Base-by-base conservation (phyloP, 1,140 invertebrate genomes). In the Pygmarrhopalites habei region DNA sequence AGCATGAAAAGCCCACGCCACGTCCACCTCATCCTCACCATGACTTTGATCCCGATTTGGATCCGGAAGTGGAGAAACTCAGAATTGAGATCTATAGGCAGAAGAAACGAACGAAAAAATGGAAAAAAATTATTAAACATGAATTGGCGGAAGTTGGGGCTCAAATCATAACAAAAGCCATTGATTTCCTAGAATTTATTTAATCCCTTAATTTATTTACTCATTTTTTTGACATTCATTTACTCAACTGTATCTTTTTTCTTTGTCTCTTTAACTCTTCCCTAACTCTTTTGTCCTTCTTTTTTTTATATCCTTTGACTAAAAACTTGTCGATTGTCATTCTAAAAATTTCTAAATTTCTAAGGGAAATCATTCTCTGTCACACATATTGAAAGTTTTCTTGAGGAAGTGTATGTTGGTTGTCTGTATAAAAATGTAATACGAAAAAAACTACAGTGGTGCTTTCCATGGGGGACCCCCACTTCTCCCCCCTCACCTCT, bases 81-180 rank as follows among this genome's bases (percentile, higher is more conserved):
- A 47, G 69, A 29, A 59, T 68, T 25, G 69, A 70, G 32, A 51
- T 70, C 17, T 70, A 65, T 63, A 64, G 62, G 32, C 60, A 56
- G 47, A 52, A 47, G 10, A 57, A 56, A 43, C 46, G 69, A 46
- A 62, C 43, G 23, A 70, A 70, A 52, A 70, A 70, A 43, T 70
- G 69, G 69, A 66, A 64, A 51, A 70, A 70, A 51, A 70, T 70
- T 57, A 30, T 70, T 17, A 64, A 58, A 26, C 63, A 70, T 43
- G 60, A 70, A 17, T 28, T 67, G 30, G 63, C 61, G 10, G 69
- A 70, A 59, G 56, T 70, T n/a, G 65, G 62, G 44, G 57, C 65
- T 7, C 60, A 65, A 51, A n/a, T 65, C 19, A 28, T 70, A 39
- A 66, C 53, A 32, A 67, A 68, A 55, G 69, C 60, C 23, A 66